These are phyloP conservation scores for Rhea pennata DNA, from an alignment of 2,113 vertebrate genomes.

Conservation along the genomic window DNA sequence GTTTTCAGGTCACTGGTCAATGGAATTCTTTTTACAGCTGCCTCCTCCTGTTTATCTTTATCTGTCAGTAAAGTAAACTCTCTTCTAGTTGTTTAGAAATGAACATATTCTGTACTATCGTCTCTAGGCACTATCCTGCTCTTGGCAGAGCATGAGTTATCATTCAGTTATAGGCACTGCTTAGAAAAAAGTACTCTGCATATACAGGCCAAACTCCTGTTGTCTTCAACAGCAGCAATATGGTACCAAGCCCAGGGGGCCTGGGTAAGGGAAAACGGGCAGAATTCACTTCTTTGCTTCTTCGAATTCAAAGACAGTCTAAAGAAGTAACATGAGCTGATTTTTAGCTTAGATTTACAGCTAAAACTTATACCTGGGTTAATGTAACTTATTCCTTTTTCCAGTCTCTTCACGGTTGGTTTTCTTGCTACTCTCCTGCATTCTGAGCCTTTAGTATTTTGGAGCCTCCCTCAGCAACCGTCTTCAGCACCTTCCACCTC, in stretches of 20 bases:
- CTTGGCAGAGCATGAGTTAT: background rate
- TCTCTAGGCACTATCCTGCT: background rate
- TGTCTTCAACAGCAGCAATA: background rate
- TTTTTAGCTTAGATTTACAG: rapidly evolving
- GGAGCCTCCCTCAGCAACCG: background rate
- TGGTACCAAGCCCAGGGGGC: rapidly evolving
- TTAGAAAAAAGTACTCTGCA: background rate
- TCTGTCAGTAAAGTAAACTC: slow-evolving; percentile 69
- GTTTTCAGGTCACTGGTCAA: slow-evolving; percentile 62
- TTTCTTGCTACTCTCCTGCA: background rate
- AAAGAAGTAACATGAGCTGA: background rate
- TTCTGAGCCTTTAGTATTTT: background rate
- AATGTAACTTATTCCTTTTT: background rate
- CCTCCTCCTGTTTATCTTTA: slow-evolving; percentile 73
- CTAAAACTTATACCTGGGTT: rapidly evolving
- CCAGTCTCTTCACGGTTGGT: background rate
- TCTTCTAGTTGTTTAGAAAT: slow-evolving; percentile 58
- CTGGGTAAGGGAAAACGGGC: background rate
- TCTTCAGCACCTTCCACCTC: background rate
- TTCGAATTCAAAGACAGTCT: background rate
- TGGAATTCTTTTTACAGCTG: slow-evolving; percentile 75
- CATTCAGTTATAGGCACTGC: background rate
- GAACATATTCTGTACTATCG: background rate
- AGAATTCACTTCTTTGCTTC: rapidly evolving
- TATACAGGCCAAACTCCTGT: background rate